A percentile compares a stretch with the other conserved stretches of the same genome.
Conservation (phyloP, 2,797 vertebrate genomes). For the Hemitrygon akajei region DNA sequence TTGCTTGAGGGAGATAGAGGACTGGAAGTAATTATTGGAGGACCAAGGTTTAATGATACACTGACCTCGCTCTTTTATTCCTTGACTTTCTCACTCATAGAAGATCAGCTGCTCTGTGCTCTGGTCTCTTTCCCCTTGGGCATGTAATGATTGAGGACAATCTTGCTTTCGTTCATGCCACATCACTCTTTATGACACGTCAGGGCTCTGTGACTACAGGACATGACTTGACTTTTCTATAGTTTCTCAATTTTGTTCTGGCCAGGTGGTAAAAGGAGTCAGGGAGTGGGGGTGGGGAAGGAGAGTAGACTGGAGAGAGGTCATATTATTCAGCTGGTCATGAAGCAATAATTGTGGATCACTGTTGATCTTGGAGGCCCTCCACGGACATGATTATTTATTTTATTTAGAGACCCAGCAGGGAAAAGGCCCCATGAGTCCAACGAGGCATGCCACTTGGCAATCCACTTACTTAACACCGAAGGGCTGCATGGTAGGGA, state of each 20-base stretch:
- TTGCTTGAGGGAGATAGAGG: background rate
- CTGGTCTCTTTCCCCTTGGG: background rate
- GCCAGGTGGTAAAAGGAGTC: background rate
- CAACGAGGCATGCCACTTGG: too few relatives aligned
- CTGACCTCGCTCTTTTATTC: background rate
- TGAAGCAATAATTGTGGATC: background rate
- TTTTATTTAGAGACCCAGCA: too few relatives aligned
- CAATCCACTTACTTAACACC: too few relatives aligned
- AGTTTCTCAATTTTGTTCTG: background rate
- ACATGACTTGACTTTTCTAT: background rate
- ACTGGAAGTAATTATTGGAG: background rate
- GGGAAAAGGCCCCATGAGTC: too few relatives aligned
- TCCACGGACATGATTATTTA: too few relatives aligned
- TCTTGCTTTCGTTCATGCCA: background rate
- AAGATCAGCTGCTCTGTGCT: background rate
- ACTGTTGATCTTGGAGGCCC: background rate
- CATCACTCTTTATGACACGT: background rate
- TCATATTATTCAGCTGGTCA: background rate
- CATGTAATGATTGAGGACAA: background rate
- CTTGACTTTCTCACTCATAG: background rate
- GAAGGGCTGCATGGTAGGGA: too few relatives aligned
- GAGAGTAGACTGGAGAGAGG: too few relatives aligned
- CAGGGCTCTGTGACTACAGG: background rate
- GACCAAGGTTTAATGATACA: background rate
- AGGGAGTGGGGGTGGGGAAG: too few relatives aligned